phyloP scores from a whole-genome alignment of 2,113 vertebrate genomes.

The Dipodomys ordii region DNA sequence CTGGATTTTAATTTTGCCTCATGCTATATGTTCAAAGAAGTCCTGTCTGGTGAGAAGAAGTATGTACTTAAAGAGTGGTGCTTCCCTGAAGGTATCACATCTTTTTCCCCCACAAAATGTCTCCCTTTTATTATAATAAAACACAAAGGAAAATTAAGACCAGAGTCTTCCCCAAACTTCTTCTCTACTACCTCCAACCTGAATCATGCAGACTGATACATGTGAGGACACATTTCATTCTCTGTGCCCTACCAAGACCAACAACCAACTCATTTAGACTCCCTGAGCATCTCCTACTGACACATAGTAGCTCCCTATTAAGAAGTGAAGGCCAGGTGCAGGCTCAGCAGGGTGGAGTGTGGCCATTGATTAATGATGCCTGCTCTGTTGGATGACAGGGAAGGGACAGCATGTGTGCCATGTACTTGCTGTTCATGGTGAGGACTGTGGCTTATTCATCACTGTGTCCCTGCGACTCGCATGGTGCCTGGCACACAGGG shows the following conservation, averaged over 20 bases:
- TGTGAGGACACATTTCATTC: not conserved
- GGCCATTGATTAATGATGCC: constrained; percentile 61
- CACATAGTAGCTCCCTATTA: not conserved
- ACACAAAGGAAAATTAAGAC: not conserved
- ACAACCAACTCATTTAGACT: not conserved
- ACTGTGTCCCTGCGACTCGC: constrained; percentile 43
- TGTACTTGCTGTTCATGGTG: not conserved
- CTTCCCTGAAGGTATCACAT: not conserved
- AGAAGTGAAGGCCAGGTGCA: constrained; percentile 2
- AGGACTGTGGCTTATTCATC: constrained; percentile 40
- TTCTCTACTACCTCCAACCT: constrained; percentile 40
- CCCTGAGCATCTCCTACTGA: not conserved
- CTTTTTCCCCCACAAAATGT: not conserved
- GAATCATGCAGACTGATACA: not conserved
- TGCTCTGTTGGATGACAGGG: not conserved
- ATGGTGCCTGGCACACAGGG: constrained; percentile 6
- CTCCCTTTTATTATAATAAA: not conserved
- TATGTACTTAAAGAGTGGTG: not conserved
- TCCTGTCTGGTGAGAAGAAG: constrained; percentile 43
- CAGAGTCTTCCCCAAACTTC: not conserved
- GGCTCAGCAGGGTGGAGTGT: constrained; percentile 20
- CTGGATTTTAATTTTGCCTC: constrained; percentile 66
- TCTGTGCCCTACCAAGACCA: constrained; percentile 34
- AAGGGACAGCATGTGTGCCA: not conserved
- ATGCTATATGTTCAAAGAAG: not conserved